Conservation (phyloP, 2,113 vertebrate species). For the Misgurnus anguillicaudatus region DNA sequence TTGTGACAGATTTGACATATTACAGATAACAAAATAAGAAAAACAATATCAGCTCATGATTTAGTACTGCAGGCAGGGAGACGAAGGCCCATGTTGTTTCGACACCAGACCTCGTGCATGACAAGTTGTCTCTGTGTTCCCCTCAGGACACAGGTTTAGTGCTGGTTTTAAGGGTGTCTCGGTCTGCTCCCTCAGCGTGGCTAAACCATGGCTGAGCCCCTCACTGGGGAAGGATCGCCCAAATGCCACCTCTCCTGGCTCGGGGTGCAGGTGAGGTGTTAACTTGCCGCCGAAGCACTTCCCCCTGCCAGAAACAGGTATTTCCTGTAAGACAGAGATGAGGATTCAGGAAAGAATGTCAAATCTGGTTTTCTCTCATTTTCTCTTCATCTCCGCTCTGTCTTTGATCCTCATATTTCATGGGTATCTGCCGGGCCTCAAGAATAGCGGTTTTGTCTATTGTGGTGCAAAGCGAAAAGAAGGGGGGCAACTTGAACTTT, state of each 20-base stretch:
- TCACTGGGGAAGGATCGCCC: conserved; percentile 64
- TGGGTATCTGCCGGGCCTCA: conserved; percentile 64
- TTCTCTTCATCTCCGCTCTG: conserved; percentile 5
- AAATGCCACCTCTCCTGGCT: conserved; percentile 81
- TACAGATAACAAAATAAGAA: conserved; percentile 40
- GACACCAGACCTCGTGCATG: conserved; percentile 4
- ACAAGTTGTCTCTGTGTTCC: conserved; percentile 54
- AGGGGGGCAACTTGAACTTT: conserved; percentile 70
- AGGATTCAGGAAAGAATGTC: conserved; percentile 61
- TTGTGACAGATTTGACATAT: conserved; percentile 39
- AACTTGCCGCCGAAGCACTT: conserved; percentile 69
- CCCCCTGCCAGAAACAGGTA: conserved; percentile 71
- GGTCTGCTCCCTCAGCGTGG: conserved; percentile 56
- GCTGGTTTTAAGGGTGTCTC: conserved; percentile 60
- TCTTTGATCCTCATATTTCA: conserved; percentile 53
- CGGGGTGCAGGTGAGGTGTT: conserved; percentile 70
- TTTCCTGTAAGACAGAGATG: conserved; percentile 78
- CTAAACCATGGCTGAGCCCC: conserved; percentile 73
- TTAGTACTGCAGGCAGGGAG: conserved; percentile 7
- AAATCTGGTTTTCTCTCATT: conserved; percentile 67
- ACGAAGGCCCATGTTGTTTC: background rate
- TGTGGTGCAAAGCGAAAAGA: conserved; percentile 64
- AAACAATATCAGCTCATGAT: conserved; percentile 23
- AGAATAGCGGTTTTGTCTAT: conserved; percentile 68
- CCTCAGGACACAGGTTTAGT: conserved; percentile 71